Evolutionary conservation across 2,888 invertebrate genomes (phyloP), one percentile per base, ranked within the genome.

Genomic region (Phoenoteleia sp.): DNA sequence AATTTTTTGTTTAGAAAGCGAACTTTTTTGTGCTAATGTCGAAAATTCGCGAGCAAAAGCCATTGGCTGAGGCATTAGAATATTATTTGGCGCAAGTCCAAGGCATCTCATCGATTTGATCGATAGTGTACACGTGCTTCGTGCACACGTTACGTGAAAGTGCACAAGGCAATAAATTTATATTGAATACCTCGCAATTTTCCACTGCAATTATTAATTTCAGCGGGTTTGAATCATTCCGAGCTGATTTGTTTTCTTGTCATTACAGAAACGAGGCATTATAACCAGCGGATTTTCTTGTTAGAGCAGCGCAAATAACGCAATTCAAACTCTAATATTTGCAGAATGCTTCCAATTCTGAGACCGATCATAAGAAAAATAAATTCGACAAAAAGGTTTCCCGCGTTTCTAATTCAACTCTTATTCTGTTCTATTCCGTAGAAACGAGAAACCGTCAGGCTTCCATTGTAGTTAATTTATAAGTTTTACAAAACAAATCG

Each of bases 41-140:
- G 33, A 33, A 33, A 33, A 49, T 11, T 23, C 49, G 29, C 39
- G 25, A 47, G 52, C n/a, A 39, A 27, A 62, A 62, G 62, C 49
- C 27, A 42, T 29, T 39, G 47, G 27, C 9, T 42, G 47, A 52
- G 15, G 25, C 13, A 49, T 64, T 36, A 29, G 60, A 60, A 52
- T 49, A 74, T 64, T 33, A 64, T 67, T 76, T 76, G 76, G 76
- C 54, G n/a, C 66, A 66, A 76, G 76, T 76, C 66, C 76, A 76
- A 76, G 66, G 58, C 58, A 58, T 25, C 25, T 66, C 58, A 47
- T 66, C 47, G 58, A 76, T 58, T 56, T 76, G 66, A 76, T 66
- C 76, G 76, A 67, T 67, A 58, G 54, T 23, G 21, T 76, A 66
- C 72, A 75, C 74, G 74, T 75, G 64, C 64, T 64, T 27, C 19